Conservation (phyloP, 2,888 invertebrate genomes). For the Apamea monoglypha region DNA sequence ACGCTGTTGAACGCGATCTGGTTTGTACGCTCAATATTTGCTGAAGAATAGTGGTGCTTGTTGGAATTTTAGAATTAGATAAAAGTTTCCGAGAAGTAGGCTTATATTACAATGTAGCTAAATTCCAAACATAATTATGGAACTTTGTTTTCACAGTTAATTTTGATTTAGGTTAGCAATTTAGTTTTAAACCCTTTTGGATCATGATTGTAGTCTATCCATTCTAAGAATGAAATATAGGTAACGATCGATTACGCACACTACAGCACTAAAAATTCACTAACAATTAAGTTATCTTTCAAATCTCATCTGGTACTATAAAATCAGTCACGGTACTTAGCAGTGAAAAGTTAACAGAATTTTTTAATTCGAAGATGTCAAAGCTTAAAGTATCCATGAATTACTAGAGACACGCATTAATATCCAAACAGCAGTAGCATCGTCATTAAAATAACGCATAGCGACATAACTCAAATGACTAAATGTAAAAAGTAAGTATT, state of each 20-base stretch:
- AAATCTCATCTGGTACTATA: neutral
- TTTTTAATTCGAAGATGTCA: neutral
- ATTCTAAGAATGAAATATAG: neutral
- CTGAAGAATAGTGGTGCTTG: slow-evolving; percentile 33
- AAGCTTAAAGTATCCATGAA: slow-evolving; percentile 36
- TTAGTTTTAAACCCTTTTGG: too few relatives aligned
- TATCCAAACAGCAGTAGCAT: slow-evolving; percentile 55
- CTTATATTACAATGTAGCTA: neutral
- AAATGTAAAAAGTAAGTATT: slow-evolving; percentile 56
- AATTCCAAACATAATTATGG: neutral
- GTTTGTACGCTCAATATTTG: slow-evolving; percentile 65
- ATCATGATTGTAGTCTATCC: neutral
- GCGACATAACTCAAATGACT: slow-evolving; percentile 59
- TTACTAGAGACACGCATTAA: slow-evolving; percentile 45
- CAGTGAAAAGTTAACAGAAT: neutral
- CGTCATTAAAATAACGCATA: slow-evolving; percentile 58
- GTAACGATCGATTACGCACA: too few relatives aligned
- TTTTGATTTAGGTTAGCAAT: neutral
- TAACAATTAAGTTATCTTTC: neutral
- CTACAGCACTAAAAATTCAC: neutral
- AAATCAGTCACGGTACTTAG: neutral
- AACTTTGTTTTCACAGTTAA: neutral
- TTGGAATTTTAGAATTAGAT: slow-evolving; percentile 22
- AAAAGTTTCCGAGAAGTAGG: neutral
- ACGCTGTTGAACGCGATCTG: slow-evolving; percentile 71